Conservation (phyloP, 2,797 vertebrate genomes). For the Hafferia zeledoni region DNA sequence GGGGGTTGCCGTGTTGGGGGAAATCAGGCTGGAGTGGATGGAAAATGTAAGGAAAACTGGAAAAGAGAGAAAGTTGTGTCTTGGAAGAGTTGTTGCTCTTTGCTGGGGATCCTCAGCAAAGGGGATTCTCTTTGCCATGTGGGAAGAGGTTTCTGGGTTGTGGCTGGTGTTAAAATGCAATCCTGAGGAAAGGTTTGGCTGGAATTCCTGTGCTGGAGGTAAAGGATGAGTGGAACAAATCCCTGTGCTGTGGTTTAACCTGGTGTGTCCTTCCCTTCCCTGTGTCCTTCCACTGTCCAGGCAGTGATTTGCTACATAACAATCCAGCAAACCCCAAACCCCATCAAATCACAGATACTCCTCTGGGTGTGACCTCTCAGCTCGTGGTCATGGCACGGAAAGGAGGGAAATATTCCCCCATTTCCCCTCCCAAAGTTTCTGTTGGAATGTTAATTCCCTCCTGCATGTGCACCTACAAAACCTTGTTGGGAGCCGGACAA, state of each 20-base stretch:
- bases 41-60: accelerated
- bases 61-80: accelerated
- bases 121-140: not conserved
- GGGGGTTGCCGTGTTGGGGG: accelerated
- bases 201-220: not conserved
- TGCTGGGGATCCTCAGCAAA: not conserved
- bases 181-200: not conserved
- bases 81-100: not conserved
- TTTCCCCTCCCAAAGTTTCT: not conserved
- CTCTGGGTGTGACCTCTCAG: accelerated
- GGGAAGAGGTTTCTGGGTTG: not conserved
- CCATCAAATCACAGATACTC: accelerated
- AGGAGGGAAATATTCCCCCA: not conserved
- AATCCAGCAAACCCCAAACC: not conserved
- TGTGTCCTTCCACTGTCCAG: not conserved
- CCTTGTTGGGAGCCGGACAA: not conserved
- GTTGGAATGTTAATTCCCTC: not conserved
- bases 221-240: not conserved
- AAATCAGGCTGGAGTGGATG: accelerated
- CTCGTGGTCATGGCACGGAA: not conserved
- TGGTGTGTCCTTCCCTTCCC: not conserved
- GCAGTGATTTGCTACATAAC: accelerated
- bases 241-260: not conserved
- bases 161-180: not conserved
- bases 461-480: not conserved